Evolutionary conservation across 2,113 vertebrate species (phyloP), one percentile per base, ranked within the genome.

Genomic region (Todiramphus saurophagus): DNA sequence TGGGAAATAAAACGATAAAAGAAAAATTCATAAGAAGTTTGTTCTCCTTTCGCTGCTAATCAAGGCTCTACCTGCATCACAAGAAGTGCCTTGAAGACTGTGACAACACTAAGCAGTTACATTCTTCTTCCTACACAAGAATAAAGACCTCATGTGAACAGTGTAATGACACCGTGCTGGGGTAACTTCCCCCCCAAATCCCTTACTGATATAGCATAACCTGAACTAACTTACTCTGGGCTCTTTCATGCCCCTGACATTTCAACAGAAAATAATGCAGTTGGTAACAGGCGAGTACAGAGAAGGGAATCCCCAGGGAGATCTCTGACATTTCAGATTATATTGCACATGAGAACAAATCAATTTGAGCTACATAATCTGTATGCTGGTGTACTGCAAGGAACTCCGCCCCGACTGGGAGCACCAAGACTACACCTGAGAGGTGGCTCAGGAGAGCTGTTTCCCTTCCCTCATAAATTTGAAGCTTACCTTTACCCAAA

Each of bases 91-190:
- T 48, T 0, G 1, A 81, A 87, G 63, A 44, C 63, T 58, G 66
- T 31, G 64, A 77, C 66, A 81, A 79, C 74, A 84, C 63, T 63
- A 66, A 91, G 67, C 56, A 73, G 58, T 39, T 77, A 80, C 33
- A 46, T 75, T 93, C 77, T 82, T 89, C 74, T 66, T 76, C 87
- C 89, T 87, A 87, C 41, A 79, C 59, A 84, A 87, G 80, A 78
- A 76, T 17, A 64, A 93, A 90, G 74, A 94, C 12, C 33, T 55
- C 24, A 46, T 1, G 23, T 90, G 87, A 89, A 93, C 50, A 79
- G 37, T 16, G 7, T 50, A 68, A 84, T 50, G 53, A 91, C 58
- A 66, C 35, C 46, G 25, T n/a, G 30, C 39, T 91, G 69, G 58
- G 28, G 21, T 23, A 92, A 89, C 53, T 20, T 43, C 35, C 43